Evolutionary conservation across 2,888 invertebrate species (phyloP).

Genomic region (Punctoribates punctum): DNA sequence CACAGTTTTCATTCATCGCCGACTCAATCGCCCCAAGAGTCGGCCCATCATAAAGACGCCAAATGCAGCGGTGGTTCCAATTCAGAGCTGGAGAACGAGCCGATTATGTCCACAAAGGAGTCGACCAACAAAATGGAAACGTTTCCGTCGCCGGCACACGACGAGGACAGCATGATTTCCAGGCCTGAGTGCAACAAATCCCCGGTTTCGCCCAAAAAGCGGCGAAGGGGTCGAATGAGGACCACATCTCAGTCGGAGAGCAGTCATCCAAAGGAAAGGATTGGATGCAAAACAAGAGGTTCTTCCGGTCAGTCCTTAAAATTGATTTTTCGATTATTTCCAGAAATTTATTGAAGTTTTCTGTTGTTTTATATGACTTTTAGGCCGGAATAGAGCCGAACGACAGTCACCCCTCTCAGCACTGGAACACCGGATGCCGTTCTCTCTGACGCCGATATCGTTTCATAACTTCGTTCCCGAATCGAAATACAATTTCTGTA

Average conservation of each 20-base stretch:
- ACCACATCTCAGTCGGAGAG: conserved; percentile 52
- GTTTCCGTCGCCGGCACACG: conserved; percentile 16
- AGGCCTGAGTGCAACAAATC: conserved; percentile 7
- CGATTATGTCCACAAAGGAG: not conserved
- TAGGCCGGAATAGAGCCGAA: conserved; percentile 3
- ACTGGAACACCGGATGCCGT: conserved; percentile 29
- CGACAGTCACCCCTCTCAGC: conserved; percentile 15
- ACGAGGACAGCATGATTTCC: conserved; percentile 20
- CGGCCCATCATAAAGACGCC: not conserved
- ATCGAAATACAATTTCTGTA: conserved; percentile 42
- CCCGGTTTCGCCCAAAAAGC: conserved; percentile 54
- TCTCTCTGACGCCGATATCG: conserved; percentile 43
- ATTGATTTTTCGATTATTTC: not conserved
- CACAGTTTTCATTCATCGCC: conserved; percentile 12
- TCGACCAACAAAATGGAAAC: not conserved
- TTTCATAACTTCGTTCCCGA: conserved; percentile 9
- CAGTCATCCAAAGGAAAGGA: not conserved
- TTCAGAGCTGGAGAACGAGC: conserved; percentile 16
- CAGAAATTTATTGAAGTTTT: not conserved
- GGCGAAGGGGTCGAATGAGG: conserved; percentile 57
- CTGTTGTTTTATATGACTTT: not conserved
- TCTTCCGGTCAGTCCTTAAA: conserved; percentile 35
- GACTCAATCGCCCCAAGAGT: not conserved
- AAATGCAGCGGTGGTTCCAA: conserved; percentile 14
- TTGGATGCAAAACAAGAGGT: conserved; percentile 48